A percentile compares a stretch with the other conserved stretches of the same genome.
phyloP scores from a whole-genome alignment of 2,888 invertebrate species.

The Dasypogon diadema region DNA sequence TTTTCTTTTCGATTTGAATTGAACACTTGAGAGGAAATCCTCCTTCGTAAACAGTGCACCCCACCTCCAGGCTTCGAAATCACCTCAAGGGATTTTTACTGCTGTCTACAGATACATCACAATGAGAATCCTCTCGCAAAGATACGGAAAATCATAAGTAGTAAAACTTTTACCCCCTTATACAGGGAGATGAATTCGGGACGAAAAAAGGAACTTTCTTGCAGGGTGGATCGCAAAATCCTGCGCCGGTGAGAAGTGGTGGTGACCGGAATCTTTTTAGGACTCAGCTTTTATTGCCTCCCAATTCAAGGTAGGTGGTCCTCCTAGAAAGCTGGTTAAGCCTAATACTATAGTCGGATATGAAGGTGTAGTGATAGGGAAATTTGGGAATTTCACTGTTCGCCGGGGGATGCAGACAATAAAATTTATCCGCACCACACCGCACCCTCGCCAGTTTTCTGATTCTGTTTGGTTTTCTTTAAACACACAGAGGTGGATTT shows the following conservation, averaged over 20 bases:
- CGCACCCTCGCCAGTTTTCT: not conserved
- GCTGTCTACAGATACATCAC: constrained; percentile 2
- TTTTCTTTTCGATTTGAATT: constrained; percentile 43
- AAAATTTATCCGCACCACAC: constrained; percentile 12
- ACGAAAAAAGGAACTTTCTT: not conserved
- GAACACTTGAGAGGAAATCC: constrained; percentile 15
- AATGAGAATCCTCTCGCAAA: not conserved
- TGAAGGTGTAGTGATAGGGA: not conserved
- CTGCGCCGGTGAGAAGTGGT: not conserved
- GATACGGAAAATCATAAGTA: not conserved
- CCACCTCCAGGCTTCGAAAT: not conserved
- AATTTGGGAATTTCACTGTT: constrained; percentile 17
- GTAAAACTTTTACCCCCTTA: not conserved
- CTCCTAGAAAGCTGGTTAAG: not conserved
- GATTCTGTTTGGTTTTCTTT: not conserved
- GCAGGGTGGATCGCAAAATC: not conserved
- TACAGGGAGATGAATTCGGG: not conserved
- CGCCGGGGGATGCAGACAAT: constrained; percentile 14
- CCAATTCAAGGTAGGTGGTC: constrained; percentile 4
- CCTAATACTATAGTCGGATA: not conserved
- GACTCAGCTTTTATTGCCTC: constrained; percentile 26
- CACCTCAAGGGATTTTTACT: constrained; percentile 20
- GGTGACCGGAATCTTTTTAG: constrained; percentile 4
- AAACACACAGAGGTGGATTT: not conserved
- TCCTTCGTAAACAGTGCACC: not conserved